Evolutionary conservation across 2,113 vertebrate genomes (phyloP), one percentile per base, ranked within the genome.

Genomic region (Austrofundulus limnaeus): DNA sequence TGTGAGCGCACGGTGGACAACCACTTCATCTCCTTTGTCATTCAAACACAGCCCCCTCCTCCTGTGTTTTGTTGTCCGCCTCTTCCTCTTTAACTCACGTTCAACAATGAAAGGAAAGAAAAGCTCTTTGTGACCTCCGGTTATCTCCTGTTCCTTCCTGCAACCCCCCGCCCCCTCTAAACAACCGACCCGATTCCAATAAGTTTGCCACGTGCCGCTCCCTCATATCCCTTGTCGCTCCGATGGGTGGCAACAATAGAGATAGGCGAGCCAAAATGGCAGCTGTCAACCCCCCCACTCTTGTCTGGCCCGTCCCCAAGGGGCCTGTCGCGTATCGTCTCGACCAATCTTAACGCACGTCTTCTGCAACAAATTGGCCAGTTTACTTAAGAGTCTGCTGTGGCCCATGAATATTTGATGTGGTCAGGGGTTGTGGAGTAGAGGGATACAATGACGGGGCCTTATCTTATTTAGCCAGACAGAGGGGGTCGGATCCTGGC

Each of bases 401-500:
- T 58, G 77, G 66, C 79, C 80, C 88, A 92, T 92, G 87, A 91
- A 93, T 93, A 92, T 92, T 92, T 92, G 83, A 92, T 92, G 82
- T 47, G 41, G 67, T 76, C 64, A 82, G 82, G n/a, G 87, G 50
- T 78, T 75, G 75, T 48, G 66, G 82, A 66, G 81, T 76, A 75
- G 56, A 61, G 58, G 74, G 81, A 85, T 88, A 89, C 86, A 90
- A 91, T 90, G 89, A 89, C 87, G 80, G 70, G 77, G 84, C 59
- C 90, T 92, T 90, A 92, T 92, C 87, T 90, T 92, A 89, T 90
- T 91, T 83, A 86, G 87, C 80, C 91, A 92, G 91, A 86, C 84
- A 73, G 89, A 81, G 76, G 82, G 82, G 81, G 78, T 70, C 64
- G 71, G 59, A 59, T 72, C 81, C 59, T 66, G 72, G 83, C 66